These are phyloP conservation scores for Phallusia fumigata DNA, from an alignment of 23 tunicate species.

Conservation along the genomic window DNA sequence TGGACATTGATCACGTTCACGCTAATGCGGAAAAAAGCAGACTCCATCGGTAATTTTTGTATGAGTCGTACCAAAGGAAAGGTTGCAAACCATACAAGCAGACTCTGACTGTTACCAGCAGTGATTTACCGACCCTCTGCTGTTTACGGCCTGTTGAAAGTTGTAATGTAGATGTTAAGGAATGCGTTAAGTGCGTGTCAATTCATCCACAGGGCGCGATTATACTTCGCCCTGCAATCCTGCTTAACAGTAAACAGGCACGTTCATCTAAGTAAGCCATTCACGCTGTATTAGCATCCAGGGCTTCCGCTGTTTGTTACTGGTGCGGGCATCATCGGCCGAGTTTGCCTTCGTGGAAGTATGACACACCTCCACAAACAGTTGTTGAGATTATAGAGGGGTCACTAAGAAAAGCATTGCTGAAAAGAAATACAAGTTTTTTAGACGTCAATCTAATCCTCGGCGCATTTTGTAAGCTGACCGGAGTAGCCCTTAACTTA, in stretches of 20 bases:
- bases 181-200: neutral
- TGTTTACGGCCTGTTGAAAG: neutral
- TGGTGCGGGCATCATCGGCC: neutral
- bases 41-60: too few relatives aligned
- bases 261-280: neutral
- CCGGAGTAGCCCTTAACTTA: too few relatives aligned
- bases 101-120: neutral
- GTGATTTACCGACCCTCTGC: neutral
- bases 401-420: too few relatives aligned
- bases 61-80: neutral
- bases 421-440: too few relatives aligned
- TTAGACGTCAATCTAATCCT: too few relatives aligned
- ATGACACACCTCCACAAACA: too few relatives aligned
- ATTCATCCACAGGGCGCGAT: neutral
- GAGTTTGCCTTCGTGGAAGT: too few relatives aligned
- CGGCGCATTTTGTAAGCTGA: too few relatives aligned
- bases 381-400: too few relatives aligned
- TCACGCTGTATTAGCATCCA: neutral
- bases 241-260: neutral
- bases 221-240: slow-evolving; percentile 9
- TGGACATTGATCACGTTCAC: too few relatives aligned
- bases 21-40: too few relatives aligned
- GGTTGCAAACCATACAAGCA: neutral
- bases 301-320: neutral
- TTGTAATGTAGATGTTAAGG: neutral